Conservation (phyloP, 2,888 invertebrate genomes). For the Drosophila emarginata region DNA sequence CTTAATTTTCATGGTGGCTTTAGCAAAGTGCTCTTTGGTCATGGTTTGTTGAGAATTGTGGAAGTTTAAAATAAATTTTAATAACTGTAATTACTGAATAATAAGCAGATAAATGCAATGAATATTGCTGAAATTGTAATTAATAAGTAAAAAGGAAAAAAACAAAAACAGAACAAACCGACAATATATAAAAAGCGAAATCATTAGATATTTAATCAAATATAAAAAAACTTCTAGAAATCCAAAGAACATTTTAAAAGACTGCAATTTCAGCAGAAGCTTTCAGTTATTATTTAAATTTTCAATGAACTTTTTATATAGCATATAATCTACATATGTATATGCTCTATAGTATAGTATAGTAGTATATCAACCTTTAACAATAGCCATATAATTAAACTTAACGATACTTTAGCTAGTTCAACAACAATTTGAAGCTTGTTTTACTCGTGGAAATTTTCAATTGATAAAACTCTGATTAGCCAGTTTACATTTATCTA, state of each 20-base stretch:
- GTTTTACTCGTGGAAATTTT: neutral
- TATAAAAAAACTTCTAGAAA: conserved; percentile 44
- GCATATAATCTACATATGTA: neutral
- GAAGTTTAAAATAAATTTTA: conserved; percentile 46
- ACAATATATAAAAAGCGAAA: conserved; percentile 1
- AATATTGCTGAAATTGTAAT: conserved; percentile 15
- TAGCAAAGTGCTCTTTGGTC: conserved; percentile 51
- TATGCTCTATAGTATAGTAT: no score
- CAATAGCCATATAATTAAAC: neutral
- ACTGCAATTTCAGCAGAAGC: neutral
- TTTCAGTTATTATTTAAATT: neutral
- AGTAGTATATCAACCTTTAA: neutral
- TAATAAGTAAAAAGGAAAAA: neutral
- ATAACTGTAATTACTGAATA: conserved; percentile 65
- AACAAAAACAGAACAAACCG: neutral
- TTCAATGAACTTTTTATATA: neutral
- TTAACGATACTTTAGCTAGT: neutral
- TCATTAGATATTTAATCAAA: conserved; percentile 5
- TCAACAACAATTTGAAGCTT: neutral
- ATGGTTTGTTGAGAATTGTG: conserved; percentile 58
- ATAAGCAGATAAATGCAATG: conserved; percentile 37
- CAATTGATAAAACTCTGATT: neutral
- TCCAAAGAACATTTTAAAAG: neutral
- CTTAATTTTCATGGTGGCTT: conserved; percentile 52
- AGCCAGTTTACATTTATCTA: no score